Base-by-base conservation (phyloP, 1,140 invertebrate genomes). In the Drosophila truncata region DNA sequence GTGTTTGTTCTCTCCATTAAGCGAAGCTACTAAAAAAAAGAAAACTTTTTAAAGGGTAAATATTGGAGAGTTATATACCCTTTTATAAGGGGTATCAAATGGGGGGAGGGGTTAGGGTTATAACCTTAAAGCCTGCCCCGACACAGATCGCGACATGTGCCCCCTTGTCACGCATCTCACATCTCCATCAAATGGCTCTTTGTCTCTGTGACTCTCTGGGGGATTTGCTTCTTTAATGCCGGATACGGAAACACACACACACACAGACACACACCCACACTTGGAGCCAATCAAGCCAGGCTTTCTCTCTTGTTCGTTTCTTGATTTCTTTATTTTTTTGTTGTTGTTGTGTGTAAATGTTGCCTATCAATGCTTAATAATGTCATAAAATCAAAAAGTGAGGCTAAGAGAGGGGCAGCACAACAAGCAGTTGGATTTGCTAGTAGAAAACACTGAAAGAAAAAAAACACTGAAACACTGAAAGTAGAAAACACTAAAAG, bases 281-380 rank as follows among this genome's bases (percentile, higher is more conserved):
- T 25, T 7, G 10, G 50, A 42, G 9, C 50, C 69, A 72, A 72
- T 72, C 69, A 72, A 69, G 69, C 35, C 29, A n/a, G 8, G 62
- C 62, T 46, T 62, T 3, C 9, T 54, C 49, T 54, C 61, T 54
- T 37, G 31, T 57, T 39, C 47, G 14, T 44, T 20, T 5, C 20
- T 11, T 47, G 6, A 14, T 16, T 47, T 16, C 23, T n/a, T 27
- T 9, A 20, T 42, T 46, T 46, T 6, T 46, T 44, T 25, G 20
- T 47, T 47, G 6, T 46, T 49, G 47, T 42, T 57, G 52, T 71
- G 46, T 57, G 52, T 44, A 74, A 83, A 74, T 71, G 67, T 58
- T 50, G 76, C 67, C 82, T 78, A 85, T 85, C 82, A 81, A 85
- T 85, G 82, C 74, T 67, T 85, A 78, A 78, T 81, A 81, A 85